Base-by-base conservation (phyloP, 1,140 invertebrate species). In the Bombus huntii region DNA sequence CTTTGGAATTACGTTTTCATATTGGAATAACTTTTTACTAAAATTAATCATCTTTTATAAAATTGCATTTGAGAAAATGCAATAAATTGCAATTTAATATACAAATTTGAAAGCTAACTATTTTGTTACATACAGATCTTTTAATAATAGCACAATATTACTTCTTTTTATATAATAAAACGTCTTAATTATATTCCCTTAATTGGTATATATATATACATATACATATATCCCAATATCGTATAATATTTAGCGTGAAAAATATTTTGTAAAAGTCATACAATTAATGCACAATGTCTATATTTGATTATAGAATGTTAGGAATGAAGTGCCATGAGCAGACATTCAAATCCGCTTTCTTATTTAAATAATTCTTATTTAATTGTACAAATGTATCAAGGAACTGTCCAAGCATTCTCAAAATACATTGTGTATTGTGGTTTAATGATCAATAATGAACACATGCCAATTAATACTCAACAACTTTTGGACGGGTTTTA, bases 401-500 rank as follows among this genome's bases (percentile, higher is more conserved):
- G 73, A 86, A 89, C 88, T 86, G 70, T 83, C 34, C 39, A 81
- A 80, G 77, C 68, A 82, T 88, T 87, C 66, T 87, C 66, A 6
- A 84, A 62, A 78, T 86, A 87, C 66, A 81, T 71, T 81, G 34
- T 79, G 42, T 80, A 85, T 70, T 31, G 66, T 85, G 59, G 77
- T 86, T 83, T 68, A 79, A 83, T 80, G 37, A 83, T 88, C 76
- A 57, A 70, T 87, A 53, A 84, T 70, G 76, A 88, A 76, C 42
- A 68, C 34, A 57, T 8, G 42, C 25, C 39, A 3, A 34, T 95
- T 91, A 95, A 80, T 94, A 95, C 65, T 95, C 94, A 22, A 95
- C 77, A 28, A 91, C 74, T 87, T 95, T 95, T 73, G 97, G 97
- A 93, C 97, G 96, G 39, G 97, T 97, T 94, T 98, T 98, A 74